Conservation (phyloP, 2,113 vertebrate species). For the Bujurquina vittata region DNA sequence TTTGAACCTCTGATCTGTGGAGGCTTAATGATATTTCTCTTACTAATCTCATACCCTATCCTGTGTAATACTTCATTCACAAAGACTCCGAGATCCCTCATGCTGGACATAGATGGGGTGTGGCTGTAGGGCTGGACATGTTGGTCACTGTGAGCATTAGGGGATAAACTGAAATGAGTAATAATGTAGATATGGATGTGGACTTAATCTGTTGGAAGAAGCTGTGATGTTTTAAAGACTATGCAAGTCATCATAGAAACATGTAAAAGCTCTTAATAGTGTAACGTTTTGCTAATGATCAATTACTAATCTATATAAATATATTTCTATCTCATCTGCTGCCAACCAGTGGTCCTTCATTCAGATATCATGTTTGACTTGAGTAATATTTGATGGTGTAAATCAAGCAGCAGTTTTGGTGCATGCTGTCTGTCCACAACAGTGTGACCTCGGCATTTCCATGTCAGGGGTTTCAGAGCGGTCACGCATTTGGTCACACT, state of each 20-base stretch:
- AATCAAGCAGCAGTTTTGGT: neutral
- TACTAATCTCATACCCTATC: conserved; percentile 59
- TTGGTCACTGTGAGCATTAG: conserved; percentile 43
- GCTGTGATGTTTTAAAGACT: neutral
- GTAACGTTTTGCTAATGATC: neutral
- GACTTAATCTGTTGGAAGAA: conserved; percentile 39
- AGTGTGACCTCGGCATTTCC: neutral
- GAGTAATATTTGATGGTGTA: neutral
- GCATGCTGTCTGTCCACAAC: neutral
- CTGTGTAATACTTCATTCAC: conserved; percentile 58
- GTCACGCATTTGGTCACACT: conserved; percentile 22
- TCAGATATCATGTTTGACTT: neutral
- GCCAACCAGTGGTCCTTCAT: neutral
- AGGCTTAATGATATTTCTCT: conserved; percentile 71
- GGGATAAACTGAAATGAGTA: conserved; percentile 42
- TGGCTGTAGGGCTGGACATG: conserved; percentile 21
- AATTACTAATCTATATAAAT: no score
- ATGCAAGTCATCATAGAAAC: neutral
- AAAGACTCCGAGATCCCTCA: conserved; percentile 50
- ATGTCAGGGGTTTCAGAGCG: conserved; percentile 17
- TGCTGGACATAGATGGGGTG: conserved; percentile 19
- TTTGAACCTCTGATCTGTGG: conserved; percentile 70
- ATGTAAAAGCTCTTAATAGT: neutral
- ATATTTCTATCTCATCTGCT: neutral
- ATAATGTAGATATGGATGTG: conserved; percentile 29